A percentile compares a stretch with the other conserved stretches of the same genome.
phyloP scores from a whole-genome alignment of 2,113 vertebrate genomes.

The Vidua macroura region DNA sequence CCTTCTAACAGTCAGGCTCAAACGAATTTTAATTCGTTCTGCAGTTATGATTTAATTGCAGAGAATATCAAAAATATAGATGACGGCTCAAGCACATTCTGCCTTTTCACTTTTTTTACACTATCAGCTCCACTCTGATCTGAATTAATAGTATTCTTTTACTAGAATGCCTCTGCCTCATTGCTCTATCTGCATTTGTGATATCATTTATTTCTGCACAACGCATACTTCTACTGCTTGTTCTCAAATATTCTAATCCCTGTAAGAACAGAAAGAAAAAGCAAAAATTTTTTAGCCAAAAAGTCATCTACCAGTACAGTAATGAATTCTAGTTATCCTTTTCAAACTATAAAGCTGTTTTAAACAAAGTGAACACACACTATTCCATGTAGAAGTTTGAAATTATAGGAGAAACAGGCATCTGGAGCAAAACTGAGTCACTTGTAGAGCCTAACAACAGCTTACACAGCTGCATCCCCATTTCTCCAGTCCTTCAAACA shows the following conservation, averaged over 20 bases:
- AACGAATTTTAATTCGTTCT: background rate
- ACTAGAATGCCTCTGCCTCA: background rate
- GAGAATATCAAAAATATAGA: background rate
- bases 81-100: background rate
- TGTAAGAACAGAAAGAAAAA: background rate
- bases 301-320: background rate
- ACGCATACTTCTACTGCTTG: background rate
- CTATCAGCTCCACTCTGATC: background rate
- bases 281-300: background rate
- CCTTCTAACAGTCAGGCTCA: background rate
- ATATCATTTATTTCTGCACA: background rate
- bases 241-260: background rate
- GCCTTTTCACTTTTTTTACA: too few species aligned
- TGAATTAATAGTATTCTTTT: background rate
- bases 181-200: background rate
- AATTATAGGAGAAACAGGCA: background rate
- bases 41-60: background rate
- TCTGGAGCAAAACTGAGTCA: background rate
- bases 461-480: background rate
- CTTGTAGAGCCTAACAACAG: background rate
- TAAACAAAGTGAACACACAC: background rate
- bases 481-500: background rate
- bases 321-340: background rate
- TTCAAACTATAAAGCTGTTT: background rate
- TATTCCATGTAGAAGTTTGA: background rate